These are phyloP conservation scores for Xylophagus ater DNA, from an alignment of 2,888 invertebrate species.

Conservation along the genomic window DNA sequence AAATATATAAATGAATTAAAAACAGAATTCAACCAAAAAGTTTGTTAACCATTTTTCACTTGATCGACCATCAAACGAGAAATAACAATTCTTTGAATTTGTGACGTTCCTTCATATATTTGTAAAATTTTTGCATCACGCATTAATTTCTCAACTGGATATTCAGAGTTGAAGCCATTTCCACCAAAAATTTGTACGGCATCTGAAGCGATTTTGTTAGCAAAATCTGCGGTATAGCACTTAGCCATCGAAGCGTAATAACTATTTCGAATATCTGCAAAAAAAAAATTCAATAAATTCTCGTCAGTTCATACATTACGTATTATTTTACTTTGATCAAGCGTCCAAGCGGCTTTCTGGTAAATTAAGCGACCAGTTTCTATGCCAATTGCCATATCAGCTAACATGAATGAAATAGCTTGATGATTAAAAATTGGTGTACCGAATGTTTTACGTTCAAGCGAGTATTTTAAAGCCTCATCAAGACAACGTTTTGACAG, in stretches of 20 bases:
- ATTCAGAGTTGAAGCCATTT: conserved; percentile 87
- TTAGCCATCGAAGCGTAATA: conserved; percentile 82
- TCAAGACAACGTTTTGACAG: conserved; percentile 74
- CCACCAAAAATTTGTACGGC: conserved; percentile 88
- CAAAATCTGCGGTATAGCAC: conserved; percentile 73
- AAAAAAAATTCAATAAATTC: background rate
- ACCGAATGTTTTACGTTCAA: conserved; percentile 83
- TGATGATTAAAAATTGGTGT: conserved; percentile 63
- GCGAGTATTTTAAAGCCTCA: conserved; percentile 76
- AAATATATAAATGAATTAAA: no score
- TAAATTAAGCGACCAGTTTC: conserved; percentile 71
- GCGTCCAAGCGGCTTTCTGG: conserved; percentile 73
- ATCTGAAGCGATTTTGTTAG: conserved; percentile 79
- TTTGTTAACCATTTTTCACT: conserved; percentile 39
- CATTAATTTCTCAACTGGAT: conserved; percentile 93
- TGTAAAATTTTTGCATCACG: conserved; percentile 92
- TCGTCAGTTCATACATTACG: conserved; percentile 26
- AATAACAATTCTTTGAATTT: conserved; percentile 85
- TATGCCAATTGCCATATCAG: conserved; percentile 80
- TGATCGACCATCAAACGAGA: conserved; percentile 51
- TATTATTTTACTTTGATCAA: conserved; percentile 51
- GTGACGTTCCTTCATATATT: conserved; percentile 90
- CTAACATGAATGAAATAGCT: conserved; percentile 79
- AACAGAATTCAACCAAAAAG: no score
- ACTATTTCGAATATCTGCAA: conserved; percentile 44